A percentile compares a stretch with the other conserved stretches of the same genome.
phyloP scores from a whole-genome alignment of 2,888 invertebrate genomes.

The Digitonthophagus gazella region DNA sequence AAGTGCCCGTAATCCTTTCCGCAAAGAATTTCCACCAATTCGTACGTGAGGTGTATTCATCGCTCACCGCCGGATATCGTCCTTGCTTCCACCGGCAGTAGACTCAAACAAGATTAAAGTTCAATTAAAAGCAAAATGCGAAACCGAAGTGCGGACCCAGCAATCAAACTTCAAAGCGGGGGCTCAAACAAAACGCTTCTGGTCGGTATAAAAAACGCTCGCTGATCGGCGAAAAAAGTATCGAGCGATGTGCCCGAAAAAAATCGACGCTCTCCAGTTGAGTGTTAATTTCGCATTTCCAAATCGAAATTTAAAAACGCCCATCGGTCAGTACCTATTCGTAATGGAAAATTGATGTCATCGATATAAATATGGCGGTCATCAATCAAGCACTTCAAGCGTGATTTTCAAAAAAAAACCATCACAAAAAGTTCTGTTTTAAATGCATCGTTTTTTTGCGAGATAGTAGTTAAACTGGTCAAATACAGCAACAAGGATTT shows the following conservation, averaged over 20 bases:
- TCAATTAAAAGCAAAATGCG: neutral
- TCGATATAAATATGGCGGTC: neutral
- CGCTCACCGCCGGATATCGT: too few relatives aligned
- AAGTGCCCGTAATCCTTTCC: neutral
- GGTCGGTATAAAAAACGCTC: too few relatives aligned
- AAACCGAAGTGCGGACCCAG: neutral
- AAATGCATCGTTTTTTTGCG: neutral
- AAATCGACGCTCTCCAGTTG: neutral
- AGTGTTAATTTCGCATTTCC: neutral
- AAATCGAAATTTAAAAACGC: neutral
- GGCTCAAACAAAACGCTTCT: neutral
- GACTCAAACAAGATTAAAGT: neutral
- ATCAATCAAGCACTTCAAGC: neutral
- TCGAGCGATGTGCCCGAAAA: neutral
- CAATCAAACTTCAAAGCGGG: neutral
- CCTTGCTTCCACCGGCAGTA: neutral
- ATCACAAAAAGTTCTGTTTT: neutral
- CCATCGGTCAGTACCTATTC: neutral
- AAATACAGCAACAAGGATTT: too few relatives aligned
- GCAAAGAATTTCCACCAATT: neutral
- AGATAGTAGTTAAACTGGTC: neutral
- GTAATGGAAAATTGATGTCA: neutral
- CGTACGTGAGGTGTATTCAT: neutral
- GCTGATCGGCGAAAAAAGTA: neutral
- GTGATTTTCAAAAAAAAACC: too few relatives aligned